A percentile compares a stretch with the other conserved stretches of the same genome.
Conservation (phyloP, 1,140 invertebrate genomes). For the Drepana arcuata region DNA sequence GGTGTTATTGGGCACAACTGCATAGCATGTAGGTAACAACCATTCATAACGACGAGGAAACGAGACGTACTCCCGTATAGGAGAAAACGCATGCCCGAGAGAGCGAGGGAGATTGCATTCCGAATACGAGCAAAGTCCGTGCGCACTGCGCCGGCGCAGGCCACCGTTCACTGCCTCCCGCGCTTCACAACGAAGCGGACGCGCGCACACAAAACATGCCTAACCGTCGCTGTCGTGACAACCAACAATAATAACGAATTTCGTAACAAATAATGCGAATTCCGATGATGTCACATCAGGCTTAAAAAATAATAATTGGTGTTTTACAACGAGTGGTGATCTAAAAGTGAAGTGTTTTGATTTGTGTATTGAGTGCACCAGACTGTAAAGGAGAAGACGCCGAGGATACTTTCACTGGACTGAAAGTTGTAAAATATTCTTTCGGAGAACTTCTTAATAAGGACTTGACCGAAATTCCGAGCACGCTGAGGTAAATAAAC, state of each 20-base stretch:
- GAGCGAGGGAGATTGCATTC: slow-evolving; percentile 63
- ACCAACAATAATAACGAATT: slow-evolving; percentile 14
- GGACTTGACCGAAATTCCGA: slow-evolving; percentile 28
- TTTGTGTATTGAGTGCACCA: slow-evolving; percentile 28
- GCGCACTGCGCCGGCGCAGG: slow-evolving; percentile 14
- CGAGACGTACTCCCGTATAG: slow-evolving; percentile 30
- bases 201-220: slow-evolving; percentile 16
- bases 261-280: slow-evolving; percentile 14
- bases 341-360: slow-evolving; percentile 19
- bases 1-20: slow-evolving; percentile 42
- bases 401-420: slow-evolving; percentile 68
- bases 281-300: slow-evolving; percentile 21
- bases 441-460: slow-evolving; percentile 56
- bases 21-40: slow-evolving; percentile 34
- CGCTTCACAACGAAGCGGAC: slow-evolving; percentile 20
- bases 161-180: slow-evolving; percentile 28
- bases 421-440: slow-evolving; percentile 64
- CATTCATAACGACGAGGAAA: slow-evolving; percentile 56
- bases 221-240: slow-evolving; percentile 17
- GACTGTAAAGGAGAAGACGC: slow-evolving; percentile 43
- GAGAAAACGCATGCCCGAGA: slow-evolving; percentile 44
- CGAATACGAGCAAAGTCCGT: slow-evolving; percentile 14
- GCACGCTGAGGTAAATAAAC: slow-evolving; percentile 37
- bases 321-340: slow-evolving; percentile 2
- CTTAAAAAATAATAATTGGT: too few species aligned